These are phyloP conservation scores for Anguilla anguilla DNA, from an alignment of 2,797 vertebrate species.

Conservation along the genomic window DNA sequence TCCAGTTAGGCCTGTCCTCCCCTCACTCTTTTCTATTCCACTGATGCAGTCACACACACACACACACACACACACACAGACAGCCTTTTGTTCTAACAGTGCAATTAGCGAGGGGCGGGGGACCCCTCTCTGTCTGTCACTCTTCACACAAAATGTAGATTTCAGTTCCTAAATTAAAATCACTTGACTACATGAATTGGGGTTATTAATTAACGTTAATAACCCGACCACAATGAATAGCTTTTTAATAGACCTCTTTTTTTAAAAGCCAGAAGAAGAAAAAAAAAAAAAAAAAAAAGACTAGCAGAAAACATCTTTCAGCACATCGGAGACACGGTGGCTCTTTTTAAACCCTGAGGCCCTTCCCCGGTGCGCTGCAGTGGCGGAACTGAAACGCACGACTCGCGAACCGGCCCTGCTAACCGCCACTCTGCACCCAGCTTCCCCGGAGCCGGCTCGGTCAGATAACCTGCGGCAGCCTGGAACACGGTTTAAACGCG, in stretches of 20 bases:
- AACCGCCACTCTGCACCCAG: neutral
- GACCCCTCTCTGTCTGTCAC: slow-evolving; percentile 42
- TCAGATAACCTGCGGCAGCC: neutral
- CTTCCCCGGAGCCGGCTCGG: neutral
- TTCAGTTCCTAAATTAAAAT: slow-evolving; percentile 62
- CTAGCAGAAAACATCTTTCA: neutral
- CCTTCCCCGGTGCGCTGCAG: neutral
- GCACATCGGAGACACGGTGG: neutral
- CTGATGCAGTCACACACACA: slow-evolving; percentile 85
- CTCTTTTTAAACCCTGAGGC: neutral
- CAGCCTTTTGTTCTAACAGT: slow-evolving; percentile 92
- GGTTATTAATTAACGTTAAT: slow-evolving; percentile 71
- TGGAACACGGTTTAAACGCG: neutral
- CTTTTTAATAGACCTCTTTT: slow-evolving; percentile 64
- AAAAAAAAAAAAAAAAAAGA: neutral
- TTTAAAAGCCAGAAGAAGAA: slow-evolving; percentile 47
- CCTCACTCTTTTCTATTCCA: slow-evolving; percentile 94
- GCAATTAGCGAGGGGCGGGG: slow-evolving; percentile 76
- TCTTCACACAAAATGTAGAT: slow-evolving; percentile 60
- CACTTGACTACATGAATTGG: slow-evolving; percentile 58
- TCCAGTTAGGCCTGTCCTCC: slow-evolving; percentile 85
- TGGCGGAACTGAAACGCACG: neutral
- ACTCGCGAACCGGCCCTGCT: neutral
- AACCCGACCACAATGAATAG: slow-evolving; percentile 63
- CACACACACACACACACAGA: slow-evolving; percentile 52